Percentiles rank a stretch among this genome's conserved stretches.
phyloP scores from a whole-genome alignment of 2,888 invertebrate species.

The Torymus tubicola region DNA sequence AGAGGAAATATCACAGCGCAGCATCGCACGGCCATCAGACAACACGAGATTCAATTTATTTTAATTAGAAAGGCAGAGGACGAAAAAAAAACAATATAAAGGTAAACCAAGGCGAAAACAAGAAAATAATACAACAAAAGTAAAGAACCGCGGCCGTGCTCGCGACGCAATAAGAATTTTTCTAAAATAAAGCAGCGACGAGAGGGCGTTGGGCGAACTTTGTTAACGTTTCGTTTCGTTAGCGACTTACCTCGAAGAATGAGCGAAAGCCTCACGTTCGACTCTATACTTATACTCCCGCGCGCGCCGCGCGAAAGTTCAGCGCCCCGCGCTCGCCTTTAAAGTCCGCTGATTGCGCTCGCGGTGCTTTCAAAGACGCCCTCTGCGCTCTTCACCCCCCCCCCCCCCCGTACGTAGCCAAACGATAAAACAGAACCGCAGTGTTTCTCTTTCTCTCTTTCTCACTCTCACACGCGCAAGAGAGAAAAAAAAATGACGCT shows the following conservation, averaged over 20 bases:
- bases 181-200: slow-evolving; percentile 21
- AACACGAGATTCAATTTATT: slow-evolving; percentile 24
- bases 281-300: background rate
- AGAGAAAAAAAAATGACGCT: background rate
- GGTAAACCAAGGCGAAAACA: slow-evolving; percentile 1
- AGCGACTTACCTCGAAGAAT: background rate
- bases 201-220: background rate
- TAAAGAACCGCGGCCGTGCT: background rate
- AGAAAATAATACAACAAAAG: background rate
- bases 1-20: too few species aligned
- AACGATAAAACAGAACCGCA: too few species aligned
- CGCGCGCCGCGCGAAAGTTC: too few species aligned
- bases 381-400: too few species aligned
- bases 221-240: slow-evolving; percentile 22
- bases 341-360: slow-evolving; percentile 28
- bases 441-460: too few species aligned
- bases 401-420: too few species aligned
- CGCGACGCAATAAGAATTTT: slow-evolving; percentile 1
- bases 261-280: slow-evolving; percentile 21
- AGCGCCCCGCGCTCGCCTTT: background rate
- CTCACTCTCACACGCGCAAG: too few species aligned
- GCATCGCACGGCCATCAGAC: background rate
- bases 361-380: background rate
- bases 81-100: too few species aligned
- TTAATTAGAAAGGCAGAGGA: slow-evolving; percentile 23